Evolutionary conservation across 2,888 invertebrate species (phyloP).

Genomic region (Eueremaeus valkanovi): DNA sequence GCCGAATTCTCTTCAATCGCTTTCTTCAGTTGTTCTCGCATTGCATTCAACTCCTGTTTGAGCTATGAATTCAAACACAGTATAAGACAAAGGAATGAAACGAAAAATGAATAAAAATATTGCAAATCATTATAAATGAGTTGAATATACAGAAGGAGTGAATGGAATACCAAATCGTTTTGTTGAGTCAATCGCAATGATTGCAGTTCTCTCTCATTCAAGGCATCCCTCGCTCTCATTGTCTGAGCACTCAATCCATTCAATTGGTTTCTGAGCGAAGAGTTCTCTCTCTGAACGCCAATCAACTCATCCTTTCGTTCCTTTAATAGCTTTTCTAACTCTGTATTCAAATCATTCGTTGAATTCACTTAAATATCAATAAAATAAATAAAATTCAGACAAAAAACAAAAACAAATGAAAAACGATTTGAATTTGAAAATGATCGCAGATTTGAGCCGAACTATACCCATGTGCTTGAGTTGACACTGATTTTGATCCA

Average conservation of each 20-base stretch:
- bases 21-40: too few relatives aligned
- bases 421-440: too few relatives aligned
- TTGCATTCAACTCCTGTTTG: too few relatives aligned
- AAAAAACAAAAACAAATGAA: neutral
- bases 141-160: neutral
- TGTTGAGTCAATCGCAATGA: neutral
- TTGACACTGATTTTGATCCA: neutral
- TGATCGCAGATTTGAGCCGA: too few relatives aligned
- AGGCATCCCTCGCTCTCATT: neutral
- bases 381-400: neutral
- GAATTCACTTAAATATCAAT: neutral
- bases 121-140: too few relatives aligned
- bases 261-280: neutral
- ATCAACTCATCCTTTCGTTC: neutral
- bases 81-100: neutral
- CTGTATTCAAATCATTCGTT: neutral
- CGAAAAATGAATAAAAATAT: too few relatives aligned
- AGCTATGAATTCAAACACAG: conserved; percentile 10
- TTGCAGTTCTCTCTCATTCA: neutral
- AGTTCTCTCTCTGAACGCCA: neutral
- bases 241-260: neutral
- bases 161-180: conserved; percentile 12
- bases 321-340: neutral
- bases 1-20: too few relatives aligned
- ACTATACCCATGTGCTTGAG: neutral